Conservation (phyloP, 2,797 vertebrate genomes). For the Onychomys leucogaster region DNA sequence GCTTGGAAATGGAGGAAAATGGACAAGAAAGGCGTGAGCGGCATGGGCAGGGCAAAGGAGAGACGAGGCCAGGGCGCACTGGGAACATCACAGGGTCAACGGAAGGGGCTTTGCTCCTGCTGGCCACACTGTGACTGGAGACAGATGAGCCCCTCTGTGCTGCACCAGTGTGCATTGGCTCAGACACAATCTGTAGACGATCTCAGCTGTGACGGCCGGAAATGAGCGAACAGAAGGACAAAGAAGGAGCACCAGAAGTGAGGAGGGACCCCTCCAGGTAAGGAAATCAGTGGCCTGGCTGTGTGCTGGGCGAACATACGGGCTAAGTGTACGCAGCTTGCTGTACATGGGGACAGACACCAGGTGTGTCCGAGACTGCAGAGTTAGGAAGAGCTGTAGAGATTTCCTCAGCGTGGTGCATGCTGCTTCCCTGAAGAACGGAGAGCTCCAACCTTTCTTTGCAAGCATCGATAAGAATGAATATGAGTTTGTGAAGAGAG, state of each 20-base stretch:
- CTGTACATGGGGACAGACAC: accelerated
- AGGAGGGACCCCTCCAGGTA: background rate
- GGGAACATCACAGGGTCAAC: background rate
- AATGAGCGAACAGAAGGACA: background rate
- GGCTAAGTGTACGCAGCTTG: background rate
- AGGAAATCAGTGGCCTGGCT: background rate
- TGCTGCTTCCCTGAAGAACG: background rate
- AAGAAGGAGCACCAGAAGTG: background rate
- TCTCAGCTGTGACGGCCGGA: background rate
- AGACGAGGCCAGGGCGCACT: background rate
- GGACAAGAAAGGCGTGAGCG: background rate
- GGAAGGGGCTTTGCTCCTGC: background rate
- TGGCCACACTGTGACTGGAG: background rate
- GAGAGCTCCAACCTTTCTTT: background rate
- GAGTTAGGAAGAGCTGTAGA: accelerated
- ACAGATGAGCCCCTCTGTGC: background rate
- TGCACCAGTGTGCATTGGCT: no score
- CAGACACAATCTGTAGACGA: background rate
- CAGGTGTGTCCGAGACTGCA: accelerated
- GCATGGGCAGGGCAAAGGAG: background rate
- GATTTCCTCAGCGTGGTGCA: background rate
- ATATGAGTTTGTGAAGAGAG: background rate
- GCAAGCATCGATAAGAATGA: background rate
- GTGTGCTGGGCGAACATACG: background rate
- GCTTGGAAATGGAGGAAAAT: background rate